Evolutionary conservation across 2,888 invertebrate genomes (phyloP), one percentile per base, ranked within the genome.

Genomic region (Doris montereyensis): DNA sequence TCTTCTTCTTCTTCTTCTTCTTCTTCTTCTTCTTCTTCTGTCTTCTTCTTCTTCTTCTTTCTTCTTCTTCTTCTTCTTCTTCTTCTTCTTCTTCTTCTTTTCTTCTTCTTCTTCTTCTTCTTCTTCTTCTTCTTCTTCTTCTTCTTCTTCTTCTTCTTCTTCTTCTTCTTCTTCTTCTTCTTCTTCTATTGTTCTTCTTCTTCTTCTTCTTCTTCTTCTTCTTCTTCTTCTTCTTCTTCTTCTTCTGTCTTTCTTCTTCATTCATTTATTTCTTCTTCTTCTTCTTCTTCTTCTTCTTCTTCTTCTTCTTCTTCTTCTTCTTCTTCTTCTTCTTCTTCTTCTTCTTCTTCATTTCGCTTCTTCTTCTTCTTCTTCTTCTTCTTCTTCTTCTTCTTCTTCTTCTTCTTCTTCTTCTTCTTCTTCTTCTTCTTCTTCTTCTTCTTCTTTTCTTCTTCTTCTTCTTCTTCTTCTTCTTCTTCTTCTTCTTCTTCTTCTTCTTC

Each of bases 291-390:
- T n/a, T n/a, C n/a, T n/a, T n/a, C n/a, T n/a, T n/a, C n/a, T n/a
- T n/a, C n/a, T n/a, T n/a, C n/a, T n/a, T n/a, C n/a, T n/a, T n/a
- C n/a, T n/a, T n/a, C n/a, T n/a, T n/a, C n/a, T n/a, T n/a, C n/a
- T n/a, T n/a, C n/a, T n/a, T n/a, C n/a, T n/a, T n/a, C 68, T 57
- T 83, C 24, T 76, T 83, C 52, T 84, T 82, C 65, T 83, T 83
- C 65, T 83, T 82, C 32, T 72, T 17, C 41, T 35, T 28, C 34
- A n/a, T 35, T 8, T 24, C 32, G 5, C 73, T n/a, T 26, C 58
- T 30, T 57, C 58, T 58, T 57, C 58, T 28, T 24, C 57, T 30
- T 73, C 58, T 58, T 57, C 58, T 30, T 57, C 57, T 58, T 57
- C 58, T 30, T 57, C 73, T 28, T 57, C 58, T 58, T 57, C 58